Conservation (phyloP, 2,797 vertebrate species). For the Simalia tracyae region DNA sequence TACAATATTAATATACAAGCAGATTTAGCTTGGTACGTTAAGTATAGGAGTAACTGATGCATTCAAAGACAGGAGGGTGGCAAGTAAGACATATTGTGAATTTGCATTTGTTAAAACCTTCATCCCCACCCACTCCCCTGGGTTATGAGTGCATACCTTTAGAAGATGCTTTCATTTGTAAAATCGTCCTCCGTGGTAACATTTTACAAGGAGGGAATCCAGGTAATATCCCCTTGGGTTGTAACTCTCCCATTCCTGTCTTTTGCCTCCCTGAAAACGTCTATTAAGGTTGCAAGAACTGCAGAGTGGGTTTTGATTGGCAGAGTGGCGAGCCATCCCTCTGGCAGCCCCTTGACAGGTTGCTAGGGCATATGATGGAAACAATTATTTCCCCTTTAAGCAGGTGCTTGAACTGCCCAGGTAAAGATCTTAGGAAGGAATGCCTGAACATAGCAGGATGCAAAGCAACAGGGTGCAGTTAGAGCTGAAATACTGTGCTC, state of each 20-base stretch:
- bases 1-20: not conserved
- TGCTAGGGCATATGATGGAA: not conserved
- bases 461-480: fast-evolving
- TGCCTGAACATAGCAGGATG: fast-evolving
- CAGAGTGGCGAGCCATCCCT: not conserved
- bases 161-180: not conserved
- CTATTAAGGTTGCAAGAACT: not conserved
- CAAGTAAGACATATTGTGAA: not conserved
- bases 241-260: not conserved
- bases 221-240: not conserved
- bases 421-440: fast-evolving
- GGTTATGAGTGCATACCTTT: not conserved
- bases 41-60: not conserved
- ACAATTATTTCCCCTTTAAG: not conserved
- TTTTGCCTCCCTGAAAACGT: not conserved
- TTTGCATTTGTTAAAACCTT: not conserved
- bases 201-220: not conserved
- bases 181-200: not conserved
- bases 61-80: slow-evolving; percentile 12
- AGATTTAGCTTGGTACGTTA: not conserved
- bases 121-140: not conserved
- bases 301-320: not conserved
- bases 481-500: too few relatives aligned
- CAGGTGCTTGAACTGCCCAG: fast-evolving
- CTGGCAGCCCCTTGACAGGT: not conserved